These are phyloP conservation scores for Onychomys leucogaster DNA, from an alignment of 2,797 vertebrate genomes.

Conservation along the genomic window DNA sequence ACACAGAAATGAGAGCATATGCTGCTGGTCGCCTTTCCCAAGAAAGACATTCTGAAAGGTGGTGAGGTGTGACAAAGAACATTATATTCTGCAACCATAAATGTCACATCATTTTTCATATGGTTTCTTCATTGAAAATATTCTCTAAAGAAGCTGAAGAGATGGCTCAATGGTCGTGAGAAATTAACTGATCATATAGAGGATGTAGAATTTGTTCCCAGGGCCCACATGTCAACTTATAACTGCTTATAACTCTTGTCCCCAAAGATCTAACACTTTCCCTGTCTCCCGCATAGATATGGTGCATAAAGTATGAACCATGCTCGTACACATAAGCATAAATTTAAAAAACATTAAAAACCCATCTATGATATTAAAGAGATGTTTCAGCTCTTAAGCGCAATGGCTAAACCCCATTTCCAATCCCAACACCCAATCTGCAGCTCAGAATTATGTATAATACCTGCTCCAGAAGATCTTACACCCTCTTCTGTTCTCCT, in stretches of 20 bases:
- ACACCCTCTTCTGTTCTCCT: not conserved
- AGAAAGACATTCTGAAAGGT: not conserved
- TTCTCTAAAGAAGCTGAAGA: not conserved
- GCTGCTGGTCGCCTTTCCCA: too few relatives aligned
- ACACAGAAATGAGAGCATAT: not conserved
- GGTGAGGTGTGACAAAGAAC: not conserved
- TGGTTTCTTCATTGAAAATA: slow-evolving; percentile 16
- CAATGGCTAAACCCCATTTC: not conserved
- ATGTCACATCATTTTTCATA: not conserved
- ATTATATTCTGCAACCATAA: not conserved
- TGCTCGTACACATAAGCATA: not conserved
- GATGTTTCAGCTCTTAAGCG: not conserved
- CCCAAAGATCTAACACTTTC: not conserved
- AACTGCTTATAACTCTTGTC: not conserved
- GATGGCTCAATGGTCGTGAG: too few relatives aligned
- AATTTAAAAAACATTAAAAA: too few relatives aligned
- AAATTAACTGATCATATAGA: not conserved
- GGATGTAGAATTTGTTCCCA: not conserved
- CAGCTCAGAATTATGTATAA: not conserved
- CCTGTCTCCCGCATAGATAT: not conserved
- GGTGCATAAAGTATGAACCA: too few relatives aligned
- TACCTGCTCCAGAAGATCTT: not conserved
- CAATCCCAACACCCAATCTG: not conserved
- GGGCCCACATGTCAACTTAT: too few relatives aligned
- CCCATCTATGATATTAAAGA: not conserved